A percentile compares a stretch with the other conserved stretches of the same genome.
These are phyloP conservation scores for Plutella xylostella DNA, from an alignment of 2,888 invertebrate species.

Conservation along the genomic window DNA sequence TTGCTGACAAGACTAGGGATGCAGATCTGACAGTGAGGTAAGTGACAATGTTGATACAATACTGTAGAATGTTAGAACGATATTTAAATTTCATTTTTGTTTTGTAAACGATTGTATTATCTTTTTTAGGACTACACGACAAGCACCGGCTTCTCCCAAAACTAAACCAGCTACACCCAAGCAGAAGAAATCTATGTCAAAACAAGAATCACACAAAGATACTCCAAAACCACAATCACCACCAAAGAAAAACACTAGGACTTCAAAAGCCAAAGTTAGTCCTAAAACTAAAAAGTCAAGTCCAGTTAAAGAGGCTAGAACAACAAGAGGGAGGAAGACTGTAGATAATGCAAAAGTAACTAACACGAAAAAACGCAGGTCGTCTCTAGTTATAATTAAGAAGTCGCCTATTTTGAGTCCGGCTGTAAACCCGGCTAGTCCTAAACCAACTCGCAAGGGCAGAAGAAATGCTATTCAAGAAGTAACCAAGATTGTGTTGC, in stretches of 20 bases:
- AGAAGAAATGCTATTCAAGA: neutral
- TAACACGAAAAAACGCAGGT: slow-evolving; percentile 25
- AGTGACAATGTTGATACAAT: neutral
- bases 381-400: slow-evolving; percentile 33
- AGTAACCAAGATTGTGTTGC: neutral
- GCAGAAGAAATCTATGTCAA: neutral
- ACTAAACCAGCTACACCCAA: neutral
- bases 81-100: neutral
- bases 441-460: neutral
- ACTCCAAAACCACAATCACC: neutral
- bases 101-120: neutral
- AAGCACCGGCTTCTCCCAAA: neutral
- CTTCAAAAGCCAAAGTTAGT: neutral
- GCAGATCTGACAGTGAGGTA: neutral
- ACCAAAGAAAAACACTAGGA: neutral
- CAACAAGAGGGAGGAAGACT: slow-evolving; percentile 6
- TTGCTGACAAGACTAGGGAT: slow-evolving; percentile 8
- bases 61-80: neutral
- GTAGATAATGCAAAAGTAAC: slow-evolving; percentile 9
- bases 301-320: slow-evolving; percentile 10
- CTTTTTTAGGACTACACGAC: neutral
- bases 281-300: slow-evolving; percentile 20
- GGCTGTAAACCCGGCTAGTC: neutral
- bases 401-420: slow-evolving; percentile 31
- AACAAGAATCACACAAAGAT: neutral